Evolutionary conservation across 2,113 vertebrate species (phyloP), one percentile per base, ranked within the genome.

Genomic region (Thinocorus orbignyianus): DNA sequence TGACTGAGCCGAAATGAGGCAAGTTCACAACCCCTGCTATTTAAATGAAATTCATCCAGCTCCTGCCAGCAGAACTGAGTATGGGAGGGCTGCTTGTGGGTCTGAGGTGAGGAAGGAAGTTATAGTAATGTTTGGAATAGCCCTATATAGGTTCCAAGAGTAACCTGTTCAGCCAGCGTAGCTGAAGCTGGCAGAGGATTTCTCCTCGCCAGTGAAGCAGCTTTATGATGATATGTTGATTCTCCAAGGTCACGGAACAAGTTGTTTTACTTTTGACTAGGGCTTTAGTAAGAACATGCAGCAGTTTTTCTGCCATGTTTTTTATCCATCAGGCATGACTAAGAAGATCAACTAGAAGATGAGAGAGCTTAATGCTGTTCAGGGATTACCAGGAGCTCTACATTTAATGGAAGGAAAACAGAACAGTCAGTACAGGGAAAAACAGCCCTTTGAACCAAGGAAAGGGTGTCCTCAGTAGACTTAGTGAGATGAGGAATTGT

Each of bases 61-160:
- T 96, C 35, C 74, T 91, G 84, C 84, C 84, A 85, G 48, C 73
- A 76, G 70, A 79, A 60, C 8, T 74, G 77, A 66, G n/a, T 39
- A 19, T 71, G 57, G 78, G 65, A 90, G 78, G 48, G 81, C 70
- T 9, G 6, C 26, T 8, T 81, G 81, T 62, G 52, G n/a, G 35
- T 68, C 92, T 90, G 92, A 93, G 65, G 65, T 71, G 61, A 87
- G 90, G 85, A 91, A 91, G 92, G 81, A 93, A 91, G 78, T 94
- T 91, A 10, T 1, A 82, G 42, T 60, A 68, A 71, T 0, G 0
- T 79, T 94, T 62, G 26, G 57, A 91, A 65, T 42, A 87, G 73
- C 35, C n/a, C n/a, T 33, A 3, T 78, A n/a, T 57, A 24, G 44
- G 20, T 87, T 97, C 78, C 39, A 73, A 25, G 72, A 80, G 80